phyloP scores from a whole-genome alignment of 53 echinoderm and acorn worm genomes.

The Holothuria scabra region DNA sequence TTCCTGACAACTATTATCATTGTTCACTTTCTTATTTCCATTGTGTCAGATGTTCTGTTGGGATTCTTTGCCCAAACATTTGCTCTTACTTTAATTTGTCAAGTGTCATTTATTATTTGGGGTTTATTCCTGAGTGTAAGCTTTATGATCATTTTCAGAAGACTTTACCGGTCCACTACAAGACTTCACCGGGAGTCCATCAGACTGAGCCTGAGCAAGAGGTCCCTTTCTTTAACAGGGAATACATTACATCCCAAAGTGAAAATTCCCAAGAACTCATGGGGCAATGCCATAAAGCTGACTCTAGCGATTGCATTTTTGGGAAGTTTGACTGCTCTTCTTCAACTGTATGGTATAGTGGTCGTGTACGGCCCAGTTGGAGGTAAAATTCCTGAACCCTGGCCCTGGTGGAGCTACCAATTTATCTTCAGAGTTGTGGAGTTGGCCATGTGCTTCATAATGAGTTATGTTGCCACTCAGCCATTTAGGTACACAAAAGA shows the following conservation, averaged over 20 bases:
- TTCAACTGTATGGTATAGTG: conserved; percentile 95
- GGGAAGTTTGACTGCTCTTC: conserved; percentile 71
- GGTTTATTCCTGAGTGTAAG: conserved; percentile 82
- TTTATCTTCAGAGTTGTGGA: conserved; percentile 83
- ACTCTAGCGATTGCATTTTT: conserved; percentile 80
- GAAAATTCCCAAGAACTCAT: conserved; percentile 79
- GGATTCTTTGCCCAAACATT: conserved; percentile 69
- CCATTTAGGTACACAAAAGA: conserved; percentile 87
- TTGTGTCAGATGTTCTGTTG: conserved; percentile 80
- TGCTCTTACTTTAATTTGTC: conserved; percentile 78
- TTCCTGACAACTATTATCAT: conserved; percentile 72
- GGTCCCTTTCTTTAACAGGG: background rate
- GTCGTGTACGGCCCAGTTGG: conserved; percentile 90
- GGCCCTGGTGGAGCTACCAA: conserved; percentile 97
- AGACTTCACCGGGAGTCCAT: conserved; percentile 74
- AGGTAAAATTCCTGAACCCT: conserved; percentile 80
- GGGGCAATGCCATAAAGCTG: conserved; percentile 90
- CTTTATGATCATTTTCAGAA: conserved; percentile 88
- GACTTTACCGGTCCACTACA: conserved; percentile 79
- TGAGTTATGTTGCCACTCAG: conserved; percentile 98
- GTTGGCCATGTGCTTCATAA: conserved; percentile 87
- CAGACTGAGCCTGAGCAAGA: conserved; percentile 75
- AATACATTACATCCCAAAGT: conserved; percentile 11
- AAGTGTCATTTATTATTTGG: conserved; percentile 89
- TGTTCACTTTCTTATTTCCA: conserved; percentile 78